Evolutionary conservation across 2,113 vertebrate genomes (phyloP).

Genomic region (Shinisaurus crocodilurus): DNA sequence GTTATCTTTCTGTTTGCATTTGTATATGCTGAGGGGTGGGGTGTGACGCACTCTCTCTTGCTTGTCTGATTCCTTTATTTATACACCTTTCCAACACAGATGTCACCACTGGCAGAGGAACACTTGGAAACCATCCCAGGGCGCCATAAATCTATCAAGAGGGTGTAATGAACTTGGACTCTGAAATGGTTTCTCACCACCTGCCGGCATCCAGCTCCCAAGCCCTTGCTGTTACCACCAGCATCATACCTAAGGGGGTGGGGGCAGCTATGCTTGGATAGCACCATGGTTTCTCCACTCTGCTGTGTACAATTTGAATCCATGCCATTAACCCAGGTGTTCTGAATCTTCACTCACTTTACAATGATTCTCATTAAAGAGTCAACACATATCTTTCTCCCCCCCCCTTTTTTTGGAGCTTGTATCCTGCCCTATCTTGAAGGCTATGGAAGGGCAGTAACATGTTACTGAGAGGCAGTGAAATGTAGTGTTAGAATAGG

Average conservation of each 20-base stretch:
- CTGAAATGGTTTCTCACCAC: constrained; percentile 69
- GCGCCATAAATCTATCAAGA: constrained; percentile 71
- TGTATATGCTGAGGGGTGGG: constrained; percentile 48
- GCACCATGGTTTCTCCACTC: neutral
- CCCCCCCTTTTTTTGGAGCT: neutral
- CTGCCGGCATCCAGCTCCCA: constrained; percentile 63
- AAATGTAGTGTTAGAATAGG: too few species aligned
- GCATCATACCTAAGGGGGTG: neutral
- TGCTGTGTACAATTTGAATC: constrained; percentile 15
- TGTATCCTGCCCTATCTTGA: neutral
- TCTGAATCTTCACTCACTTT: constrained; percentile 5
- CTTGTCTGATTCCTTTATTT: constrained; percentile 27
- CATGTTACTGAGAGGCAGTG: neutral
- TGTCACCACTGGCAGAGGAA: constrained; percentile 69
- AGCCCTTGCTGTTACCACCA: constrained; percentile 24
- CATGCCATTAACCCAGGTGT: neutral
- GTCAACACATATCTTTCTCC: neutral
- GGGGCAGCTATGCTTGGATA: constrained; percentile 31
- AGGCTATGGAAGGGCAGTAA: neutral
- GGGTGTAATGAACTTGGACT: constrained; percentile 73
- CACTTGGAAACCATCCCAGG: constrained; percentile 67
- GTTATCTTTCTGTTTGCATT: constrained; percentile 33
- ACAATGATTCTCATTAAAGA: neutral
- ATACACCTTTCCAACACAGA: constrained; percentile 61
- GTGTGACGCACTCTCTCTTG: constrained; percentile 7